Evolutionary conservation across 1,140 invertebrate species (phyloP), one percentile per base, ranked within the genome.

Genomic region (Dolichoris vasculosae): DNA sequence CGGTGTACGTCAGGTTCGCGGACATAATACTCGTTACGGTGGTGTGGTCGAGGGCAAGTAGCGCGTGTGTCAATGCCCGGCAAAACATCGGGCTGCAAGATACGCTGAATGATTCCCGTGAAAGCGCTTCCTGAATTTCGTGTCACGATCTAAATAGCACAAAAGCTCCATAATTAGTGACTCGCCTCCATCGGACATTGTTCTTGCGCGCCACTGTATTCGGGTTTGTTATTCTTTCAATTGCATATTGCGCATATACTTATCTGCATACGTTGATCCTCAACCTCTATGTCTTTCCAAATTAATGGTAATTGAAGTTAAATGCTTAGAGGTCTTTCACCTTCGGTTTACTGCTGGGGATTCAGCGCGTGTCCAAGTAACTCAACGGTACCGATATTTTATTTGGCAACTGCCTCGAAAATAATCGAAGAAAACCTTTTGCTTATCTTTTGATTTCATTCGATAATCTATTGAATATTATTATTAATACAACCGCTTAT

Each of bases 81-180:
- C 79, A 86, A 86, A 82, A 81, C 43, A 86, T 85, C 59, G 79
- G 84, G 48, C 78, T 67, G 35, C 8, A 64, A 23, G 84, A 86
- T 63, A 76, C 79, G 84, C 69, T 77, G 40, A 46, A 82, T 86
- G 84, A 86, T 86, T 82, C 63, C 69, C 79, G 67, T 82, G 84
- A 85, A 85, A 86, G 82, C 78, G 79, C 67, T 86, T 86, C 84
- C 84, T 86, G 79, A 86, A 86, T 86, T 82, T 82, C 84, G 79
- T 76, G 84, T 79, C 46, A 63, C 78, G 76, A 85, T 82, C 78
- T 77, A 86, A 81, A 86, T 55, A 40, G 76, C 79, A 82, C 69
- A 86, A 77, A 77, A 69, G 71, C 63, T n/a, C 48, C 63, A 38
- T 82, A 82, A 82, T 86, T 77, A 59, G 8, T 13, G 79, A n/a